Percentiles rank a stretch among this genome's conserved stretches.
These are phyloP conservation scores for Lasioglossum vierecki DNA, from an alignment of 2,888 invertebrate species.

Conservation along the genomic window DNA sequence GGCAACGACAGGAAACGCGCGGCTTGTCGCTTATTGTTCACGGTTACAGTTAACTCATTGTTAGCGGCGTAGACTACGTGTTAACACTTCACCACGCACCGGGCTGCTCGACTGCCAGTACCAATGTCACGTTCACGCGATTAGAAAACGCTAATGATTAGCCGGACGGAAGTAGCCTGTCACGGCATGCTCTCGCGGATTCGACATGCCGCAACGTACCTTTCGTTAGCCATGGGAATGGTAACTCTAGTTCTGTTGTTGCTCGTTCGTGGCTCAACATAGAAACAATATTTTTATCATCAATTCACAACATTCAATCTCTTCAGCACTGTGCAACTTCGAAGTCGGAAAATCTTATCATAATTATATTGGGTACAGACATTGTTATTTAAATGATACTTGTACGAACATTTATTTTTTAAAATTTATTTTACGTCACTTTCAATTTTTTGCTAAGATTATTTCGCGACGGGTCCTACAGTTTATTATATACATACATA, in stretches of 20 bases:
- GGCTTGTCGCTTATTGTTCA: constrained; percentile 42
- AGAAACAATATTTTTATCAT: background rate
- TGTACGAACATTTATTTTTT: too few species aligned
- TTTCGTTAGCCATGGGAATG: constrained; percentile 19
- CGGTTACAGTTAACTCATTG: constrained; percentile 70
- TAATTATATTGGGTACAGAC: background rate
- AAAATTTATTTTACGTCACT: too few species aligned
- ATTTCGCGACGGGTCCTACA: too few species aligned
- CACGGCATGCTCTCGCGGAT: constrained; percentile 20
- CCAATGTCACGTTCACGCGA: constrained; percentile 59
- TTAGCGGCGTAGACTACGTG: constrained; percentile 54
- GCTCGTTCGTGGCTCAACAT: background rate
- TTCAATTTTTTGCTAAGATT: too few species aligned
- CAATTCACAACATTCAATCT: background rate
- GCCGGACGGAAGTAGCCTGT: constrained; percentile 17
- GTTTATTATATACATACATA: too few species aligned
- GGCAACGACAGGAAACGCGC: constrained; percentile 32
- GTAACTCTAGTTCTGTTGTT: background rate
- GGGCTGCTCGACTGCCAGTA: background rate
- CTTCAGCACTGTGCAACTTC: background rate
- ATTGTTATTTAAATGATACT: background rate
- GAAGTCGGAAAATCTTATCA: background rate
- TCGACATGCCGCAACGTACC: constrained; percentile 20
- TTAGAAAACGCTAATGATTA: constrained; percentile 59
- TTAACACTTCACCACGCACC: constrained; percentile 64